phyloP scores from a whole-genome alignment of 2,888 invertebrate genomes.

The Callyntrura guangdongensis region DNA sequence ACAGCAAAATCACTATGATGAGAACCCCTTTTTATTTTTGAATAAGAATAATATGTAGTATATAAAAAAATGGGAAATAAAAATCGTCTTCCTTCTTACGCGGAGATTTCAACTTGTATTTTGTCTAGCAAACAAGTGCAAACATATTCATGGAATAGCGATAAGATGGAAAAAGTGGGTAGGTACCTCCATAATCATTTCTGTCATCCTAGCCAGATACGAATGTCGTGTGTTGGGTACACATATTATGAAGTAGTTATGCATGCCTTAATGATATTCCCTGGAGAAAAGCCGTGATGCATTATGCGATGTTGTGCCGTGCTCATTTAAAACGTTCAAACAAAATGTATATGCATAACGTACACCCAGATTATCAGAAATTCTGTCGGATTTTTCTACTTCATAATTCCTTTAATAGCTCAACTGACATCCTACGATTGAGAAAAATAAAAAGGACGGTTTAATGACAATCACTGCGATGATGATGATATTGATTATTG shows the following conservation, averaged over 20 bases:
- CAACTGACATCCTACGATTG: no score
- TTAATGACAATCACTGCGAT: slow-evolving; percentile 48
- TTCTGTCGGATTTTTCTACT: slow-evolving; percentile 48
- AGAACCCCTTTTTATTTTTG: background rate
- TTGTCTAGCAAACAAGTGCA: background rate
- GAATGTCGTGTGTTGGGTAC: background rate
- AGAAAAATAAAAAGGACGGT: slow-evolving; percentile 47
- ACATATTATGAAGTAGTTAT: slow-evolving; percentile 12
- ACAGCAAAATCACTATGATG: slow-evolving; percentile 55
- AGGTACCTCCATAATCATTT: slow-evolving; percentile 24
- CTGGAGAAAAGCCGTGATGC: slow-evolving; percentile 59
- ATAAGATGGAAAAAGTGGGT: no score
- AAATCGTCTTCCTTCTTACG: slow-evolving; percentile 14
- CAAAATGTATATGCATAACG: slow-evolving; percentile 32
- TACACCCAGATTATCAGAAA: slow-evolving; percentile 64
- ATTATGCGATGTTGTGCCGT: background rate
- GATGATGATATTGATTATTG: slow-evolving; percentile 55
- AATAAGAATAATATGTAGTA: slow-evolving; percentile 34
- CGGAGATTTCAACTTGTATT: no score
- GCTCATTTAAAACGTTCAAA: no score
- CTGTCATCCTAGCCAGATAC: slow-evolving; percentile 14
- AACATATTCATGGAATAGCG: no score
- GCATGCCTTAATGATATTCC: slow-evolving; percentile 63
- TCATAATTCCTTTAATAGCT: no score
- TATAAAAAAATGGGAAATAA: slow-evolving; percentile 35